Evolutionary conservation across 2,797 vertebrate species (phyloP).

Genomic region (Psittacula echo): DNA sequence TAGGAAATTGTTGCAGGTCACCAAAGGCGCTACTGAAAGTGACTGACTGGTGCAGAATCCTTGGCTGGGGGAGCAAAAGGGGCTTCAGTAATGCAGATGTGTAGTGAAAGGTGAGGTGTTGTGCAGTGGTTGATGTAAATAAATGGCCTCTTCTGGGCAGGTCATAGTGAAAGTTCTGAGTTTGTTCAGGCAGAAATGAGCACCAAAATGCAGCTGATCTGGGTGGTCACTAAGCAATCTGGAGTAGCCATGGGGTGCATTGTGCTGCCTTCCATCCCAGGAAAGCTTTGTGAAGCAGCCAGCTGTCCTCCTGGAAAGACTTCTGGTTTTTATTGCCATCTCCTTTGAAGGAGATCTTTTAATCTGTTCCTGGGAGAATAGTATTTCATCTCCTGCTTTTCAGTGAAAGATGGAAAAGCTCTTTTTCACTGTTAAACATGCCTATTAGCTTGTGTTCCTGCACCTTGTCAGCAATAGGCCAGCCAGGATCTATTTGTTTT

Average conservation of each 20-base stretch:
- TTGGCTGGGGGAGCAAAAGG: neutral
- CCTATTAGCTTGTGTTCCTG: neutral
- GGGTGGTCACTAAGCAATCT: neutral
- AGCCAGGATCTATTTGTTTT: neutral
- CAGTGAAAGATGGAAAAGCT: neutral
- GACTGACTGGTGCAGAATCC: neutral
- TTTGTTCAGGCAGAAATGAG: neutral
- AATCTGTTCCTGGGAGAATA: neutral
- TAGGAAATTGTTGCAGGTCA: neutral
- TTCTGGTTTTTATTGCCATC: neutral
- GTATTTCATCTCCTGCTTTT: neutral
- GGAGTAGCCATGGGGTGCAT: accelerated
- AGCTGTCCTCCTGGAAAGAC: neutral
- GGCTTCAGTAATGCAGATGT: neutral
- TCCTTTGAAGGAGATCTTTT: neutral
- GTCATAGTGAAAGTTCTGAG: neutral
- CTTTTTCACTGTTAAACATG: neutral
- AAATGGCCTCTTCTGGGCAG: accelerated
- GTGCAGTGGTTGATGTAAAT: neutral
- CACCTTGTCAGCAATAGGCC: neutral
- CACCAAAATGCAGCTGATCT: neutral
- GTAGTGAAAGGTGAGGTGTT: neutral
- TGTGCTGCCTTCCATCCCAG: accelerated
- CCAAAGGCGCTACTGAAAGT: accelerated
- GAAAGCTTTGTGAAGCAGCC: neutral